Evolutionary conservation across 2,888 invertebrate genomes (phyloP), one percentile per base, ranked within the genome.

Genomic region (Zele albiditarsus): DNA sequence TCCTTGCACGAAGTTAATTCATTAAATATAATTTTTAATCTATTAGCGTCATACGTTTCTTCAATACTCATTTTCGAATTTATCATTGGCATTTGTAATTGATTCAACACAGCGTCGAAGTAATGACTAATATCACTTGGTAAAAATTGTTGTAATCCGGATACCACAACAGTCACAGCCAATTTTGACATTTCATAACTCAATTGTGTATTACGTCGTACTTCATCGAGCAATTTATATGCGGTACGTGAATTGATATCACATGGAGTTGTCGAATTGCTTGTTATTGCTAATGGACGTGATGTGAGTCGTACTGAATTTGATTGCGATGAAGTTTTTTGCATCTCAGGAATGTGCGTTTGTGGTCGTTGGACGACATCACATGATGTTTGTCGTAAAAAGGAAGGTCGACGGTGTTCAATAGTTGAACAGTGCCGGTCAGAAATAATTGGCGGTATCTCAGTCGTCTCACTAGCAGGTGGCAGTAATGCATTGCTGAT

Each of bases 1-100:
- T 98, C 97, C 81, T 97, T 97, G 80, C 97, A 97, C 78, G 94
- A 95, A 2, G 95, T 95, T 80, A 98, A 90, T 79, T 97, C 94
- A 79, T 93, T 93, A 81, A 98, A 94, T 46, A 98, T 95, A 63
- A 95, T 93, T 89, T 95, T 94, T 88, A 98, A 92, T 28, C 95
- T 92, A 81, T 94, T 92, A 0, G 96, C 95, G 88, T 98, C 97
- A 3, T 96, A 95, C 0, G 96, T 96, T 71, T 94, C 94, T 71
- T 96, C 94, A 27, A 96, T 93, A 27, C 94, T 93, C 82, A 93
- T 91, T 86, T 94, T 91, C 77, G 93, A 92, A 31, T 91, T 92
- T 3, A 91, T 91, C 65, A 93, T 90, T 75, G 93, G 92, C 20
- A 91, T 90, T 77, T 93, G 91, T 12, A 93, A 90, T 65, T 93